Conservation (phyloP, 2,888 invertebrate genomes). For the Megamerina dolium region DNA sequence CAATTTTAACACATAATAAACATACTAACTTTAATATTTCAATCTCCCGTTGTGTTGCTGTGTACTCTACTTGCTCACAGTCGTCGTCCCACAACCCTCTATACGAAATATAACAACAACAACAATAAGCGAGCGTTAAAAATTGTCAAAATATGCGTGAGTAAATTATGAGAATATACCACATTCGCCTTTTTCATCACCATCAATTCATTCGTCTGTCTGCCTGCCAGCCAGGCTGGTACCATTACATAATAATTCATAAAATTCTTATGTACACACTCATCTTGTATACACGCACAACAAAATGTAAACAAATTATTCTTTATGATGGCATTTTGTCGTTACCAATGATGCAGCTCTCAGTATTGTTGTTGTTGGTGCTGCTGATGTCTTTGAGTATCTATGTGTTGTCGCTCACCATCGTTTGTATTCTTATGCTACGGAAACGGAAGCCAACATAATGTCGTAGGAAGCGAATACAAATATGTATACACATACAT, state of each 20-base stretch:
- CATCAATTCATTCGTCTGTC: too few species aligned
- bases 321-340: constrained; percentile 19
- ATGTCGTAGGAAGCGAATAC: too few species aligned
- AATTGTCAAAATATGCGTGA: constrained; percentile 4
- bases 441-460: not conserved
- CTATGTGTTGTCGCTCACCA: too few species aligned
- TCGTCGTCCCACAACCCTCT: not conserved
- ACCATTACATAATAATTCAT: constrained; percentile 15
- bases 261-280: constrained; percentile 15
- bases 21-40: constrained; percentile 22
- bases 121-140: not conserved
- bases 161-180: constrained; percentile 3
- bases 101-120: too few species aligned
- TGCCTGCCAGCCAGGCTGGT: too few species aligned
- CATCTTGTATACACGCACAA: constrained; percentile 13
- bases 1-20: too few species aligned
- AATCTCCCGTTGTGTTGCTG: constrained; percentile 12
- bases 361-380: not conserved
- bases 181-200: too few species aligned
- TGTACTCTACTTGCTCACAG: too few species aligned
- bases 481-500: too few species aligned
- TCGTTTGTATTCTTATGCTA: not conserved
- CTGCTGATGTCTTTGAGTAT: too few species aligned
- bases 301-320: constrained; percentile 26
- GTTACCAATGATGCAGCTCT: not conserved